Base-by-base conservation (phyloP, 2,113 vertebrate species). In the Cyprinodon tularosa region DNA sequence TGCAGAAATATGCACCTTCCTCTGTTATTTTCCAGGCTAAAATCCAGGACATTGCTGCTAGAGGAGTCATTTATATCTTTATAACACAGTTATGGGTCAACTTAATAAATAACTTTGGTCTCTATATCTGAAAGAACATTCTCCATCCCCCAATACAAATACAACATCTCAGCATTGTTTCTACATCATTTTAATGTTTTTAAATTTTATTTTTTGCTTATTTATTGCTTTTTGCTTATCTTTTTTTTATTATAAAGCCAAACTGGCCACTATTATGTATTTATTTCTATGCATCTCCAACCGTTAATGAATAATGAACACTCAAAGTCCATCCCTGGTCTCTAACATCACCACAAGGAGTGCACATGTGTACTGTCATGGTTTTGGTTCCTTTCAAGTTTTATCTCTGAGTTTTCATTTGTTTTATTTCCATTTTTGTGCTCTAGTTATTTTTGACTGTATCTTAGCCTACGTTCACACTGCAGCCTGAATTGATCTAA, bases 41-140 rank as follows among this genome's bases (percentile, higher is more conserved):
- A 86, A 85, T 84, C 9, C 17, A 62, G 71, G 72, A 83, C 22
- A 14, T 71, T 37, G 70, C 42, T n/a, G 59, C 60, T 29, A 13
- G 29, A 76, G 59, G 37, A 65, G 47, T 59, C 12, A 15, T 64
- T 80, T 66, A 72, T 72, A 80, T 86, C 67, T 74, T 74, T 82
- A 75, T 71, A 37, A 62, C 62, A 76, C 71, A n/a, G 87, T 83
- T 86, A 63, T 83, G 48, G 82, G 80, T 86, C 82, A 91, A 38
- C 68, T 70, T 13, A 6, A 81, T 57, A 57, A n/a, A 57, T 57
- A 57, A 57, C 50, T n/a, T 15, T 57, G 20, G 20, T 57, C 50
- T n/a, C 50, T n/a, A 20, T 11, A 45, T 11, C 20, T 17, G n/a
- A 15, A 4, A n/a, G 2, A 57, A 53, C 2, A 57, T n/a, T n/a